Conservation (phyloP, 2,113 vertebrate genomes). For the Micromys minutus region DNA sequence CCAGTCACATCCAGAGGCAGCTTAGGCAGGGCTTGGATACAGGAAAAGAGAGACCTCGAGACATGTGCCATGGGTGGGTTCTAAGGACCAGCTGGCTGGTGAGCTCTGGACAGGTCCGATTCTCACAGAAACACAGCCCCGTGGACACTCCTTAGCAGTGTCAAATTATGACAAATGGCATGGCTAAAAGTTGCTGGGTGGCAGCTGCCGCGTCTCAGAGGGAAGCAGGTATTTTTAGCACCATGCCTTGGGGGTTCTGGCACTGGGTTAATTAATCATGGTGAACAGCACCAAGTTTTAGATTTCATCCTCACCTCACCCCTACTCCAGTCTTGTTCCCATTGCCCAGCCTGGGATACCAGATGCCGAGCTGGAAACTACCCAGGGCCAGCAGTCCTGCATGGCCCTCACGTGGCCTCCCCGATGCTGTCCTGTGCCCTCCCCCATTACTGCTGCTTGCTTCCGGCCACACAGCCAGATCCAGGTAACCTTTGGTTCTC, state of each 20-base stretch:
- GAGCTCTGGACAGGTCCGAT: slow-evolving; percentile 76
- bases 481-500: neutral
- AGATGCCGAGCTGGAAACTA: neutral
- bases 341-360: slow-evolving; percentile 37
- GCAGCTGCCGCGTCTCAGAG: slow-evolving; percentile 85
- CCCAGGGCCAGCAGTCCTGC: neutral
- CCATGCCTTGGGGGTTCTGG: slow-evolving; percentile 69
- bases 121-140: slow-evolving; percentile 79
- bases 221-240: slow-evolving; percentile 82
- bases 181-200: slow-evolving; percentile 81
- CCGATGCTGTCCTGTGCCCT: neutral
- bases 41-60: slow-evolving; percentile 71
- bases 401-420: rapidly evolving
- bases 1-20: rapidly evolving
- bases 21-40: neutral
- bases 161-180: slow-evolving; percentile 90
- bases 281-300: neutral
- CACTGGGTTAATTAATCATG: slow-evolving; percentile 82
- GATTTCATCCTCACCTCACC: neutral
- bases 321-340: slow-evolving; percentile 19
- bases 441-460: rapidly evolving
- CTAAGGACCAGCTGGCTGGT: slow-evolving; percentile 48
- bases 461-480: rapidly evolving
- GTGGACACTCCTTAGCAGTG: slow-evolving; percentile 86
- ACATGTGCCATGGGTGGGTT: rapidly evolving